These are phyloP conservation scores for Stichopus horrens DNA, from an alignment of 53 echinoderm and acorn worm genomes.

Conservation along the genomic window DNA sequence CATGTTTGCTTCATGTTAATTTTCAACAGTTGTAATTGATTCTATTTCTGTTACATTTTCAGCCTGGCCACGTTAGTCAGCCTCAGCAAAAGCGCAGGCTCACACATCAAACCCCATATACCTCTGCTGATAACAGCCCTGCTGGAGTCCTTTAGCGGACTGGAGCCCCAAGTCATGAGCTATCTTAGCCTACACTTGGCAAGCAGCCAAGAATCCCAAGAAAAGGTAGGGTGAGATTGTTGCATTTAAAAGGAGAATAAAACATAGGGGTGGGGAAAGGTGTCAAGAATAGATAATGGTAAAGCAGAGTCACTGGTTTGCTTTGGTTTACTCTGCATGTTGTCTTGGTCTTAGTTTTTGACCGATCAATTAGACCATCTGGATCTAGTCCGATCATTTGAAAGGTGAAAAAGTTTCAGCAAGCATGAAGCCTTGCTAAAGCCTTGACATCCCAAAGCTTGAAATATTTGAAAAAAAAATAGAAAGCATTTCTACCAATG, in stretches of 20 bases:
- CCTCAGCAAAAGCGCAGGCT: constrained; percentile 91
- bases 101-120: constrained; percentile 84
- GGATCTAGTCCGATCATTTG: too few species aligned
- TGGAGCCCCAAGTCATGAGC: constrained; percentile 94
- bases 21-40: background rate
- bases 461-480: too few species aligned
- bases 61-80: constrained; percentile 85
- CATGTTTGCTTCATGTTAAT: background rate
- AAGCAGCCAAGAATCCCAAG: constrained; percentile 73
- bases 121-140: constrained; percentile 86
- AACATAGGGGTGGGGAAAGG: too few species aligned
- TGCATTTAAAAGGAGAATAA: background rate
- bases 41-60: background rate
- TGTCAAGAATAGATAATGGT: too few species aligned
- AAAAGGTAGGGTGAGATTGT: constrained; percentile 69
- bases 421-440: too few species aligned
- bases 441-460: too few species aligned
- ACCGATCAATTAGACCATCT: too few species aligned
- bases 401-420: too few species aligned
- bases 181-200: constrained; percentile 86
- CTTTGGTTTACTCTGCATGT: too few species aligned
- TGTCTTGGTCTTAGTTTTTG: too few species aligned
- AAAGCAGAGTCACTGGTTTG: too few species aligned
- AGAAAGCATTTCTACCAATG: too few species aligned
- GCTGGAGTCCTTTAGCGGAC: constrained; percentile 86